Base-by-base conservation (phyloP, 2,888 invertebrate species). In the Thelaira solivaga region DNA sequence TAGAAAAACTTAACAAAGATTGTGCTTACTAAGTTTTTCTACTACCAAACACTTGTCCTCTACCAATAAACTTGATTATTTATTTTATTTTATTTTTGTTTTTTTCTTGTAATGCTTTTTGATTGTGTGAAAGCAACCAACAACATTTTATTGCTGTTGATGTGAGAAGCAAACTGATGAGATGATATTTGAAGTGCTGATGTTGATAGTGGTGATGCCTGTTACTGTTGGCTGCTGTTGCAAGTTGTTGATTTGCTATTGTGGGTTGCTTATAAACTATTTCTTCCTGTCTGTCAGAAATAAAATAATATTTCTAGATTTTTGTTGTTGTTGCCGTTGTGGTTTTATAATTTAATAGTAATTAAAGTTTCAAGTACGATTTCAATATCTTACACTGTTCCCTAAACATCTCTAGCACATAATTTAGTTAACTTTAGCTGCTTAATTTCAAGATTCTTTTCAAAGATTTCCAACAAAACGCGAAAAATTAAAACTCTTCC, bases 281-380 rank as follows among this genome's bases (percentile, higher is more conserved):
- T 55, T 65, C 51, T 59, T 65, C 59, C 53, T 36, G 64, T 59
- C 65, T 41, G 47, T 16, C 51, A 55, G 24, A 45, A 45, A 49
- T 39, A 26, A 49, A 55, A 57, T 62, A 29, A 64, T 49, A 43
- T 20, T 57, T 49, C 26, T 49, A 16, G 43, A 24, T 53, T 55
- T 74, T 74, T 34, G n/a, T 47, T 41, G 31, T 20, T 59, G 64
- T 24, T 41, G 29, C 34, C 31, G 43, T 49, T 39, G 59, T 61
- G n/a, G n/a, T n/a, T n/a, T n/a, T 45, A 68, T 73, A 77, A 77
- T 77, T 77, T 77, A 77, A 68, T 73, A 68, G 73, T 59, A 77
- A 77, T 77, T 77, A 77, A 77, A 64, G 62, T 18, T 55, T 68
- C 57, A 72, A 72, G 18, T 67, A 57, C 62, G 34, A 16, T 39